Evolutionary conservation across 1,140 invertebrate species (phyloP).

Genomic region (Magallana gigas): DNA sequence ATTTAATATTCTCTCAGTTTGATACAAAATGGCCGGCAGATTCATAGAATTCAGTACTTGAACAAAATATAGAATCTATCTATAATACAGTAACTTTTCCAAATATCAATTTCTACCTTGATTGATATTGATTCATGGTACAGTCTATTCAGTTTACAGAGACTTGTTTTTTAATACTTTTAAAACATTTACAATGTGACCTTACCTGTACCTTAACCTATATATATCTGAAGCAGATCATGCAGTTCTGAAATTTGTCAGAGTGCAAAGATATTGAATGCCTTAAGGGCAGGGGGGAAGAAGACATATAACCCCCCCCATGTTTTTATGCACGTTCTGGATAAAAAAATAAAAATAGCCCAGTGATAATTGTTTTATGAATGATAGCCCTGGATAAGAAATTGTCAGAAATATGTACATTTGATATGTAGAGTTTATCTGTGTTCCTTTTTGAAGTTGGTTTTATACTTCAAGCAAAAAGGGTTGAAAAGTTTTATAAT

Average conservation of each 20-base stretch:
- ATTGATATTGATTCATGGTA: no score
- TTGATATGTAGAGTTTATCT: slow-evolving; percentile 20
- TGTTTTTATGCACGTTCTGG: slow-evolving; percentile 8
- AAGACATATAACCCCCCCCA: not conserved
- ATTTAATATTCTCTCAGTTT: no score
- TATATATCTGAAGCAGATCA: no score
- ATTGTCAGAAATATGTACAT: slow-evolving; percentile 25
- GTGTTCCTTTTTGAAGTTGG: slow-evolving; percentile 22
- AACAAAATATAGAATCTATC: no score
- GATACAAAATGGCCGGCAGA: no score
- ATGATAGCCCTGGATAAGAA: slow-evolving; percentile 6
- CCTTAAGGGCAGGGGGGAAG: not conserved
- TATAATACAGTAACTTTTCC: no score
- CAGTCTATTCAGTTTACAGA: no score
- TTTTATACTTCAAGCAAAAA: not conserved
- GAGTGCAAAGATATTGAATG: not conserved
- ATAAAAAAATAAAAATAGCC: slow-evolving; percentile 21
- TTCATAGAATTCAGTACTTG: no score
- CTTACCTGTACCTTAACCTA: no score
- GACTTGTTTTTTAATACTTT: no score
- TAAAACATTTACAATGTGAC: no score
- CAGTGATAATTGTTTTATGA: not conserved
- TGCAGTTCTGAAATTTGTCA: not conserved
- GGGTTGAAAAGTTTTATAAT: not conserved
- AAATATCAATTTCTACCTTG: no score